phyloP scores from a whole-genome alignment of 2,888 invertebrate species.

The Strigamia maritima region DNA sequence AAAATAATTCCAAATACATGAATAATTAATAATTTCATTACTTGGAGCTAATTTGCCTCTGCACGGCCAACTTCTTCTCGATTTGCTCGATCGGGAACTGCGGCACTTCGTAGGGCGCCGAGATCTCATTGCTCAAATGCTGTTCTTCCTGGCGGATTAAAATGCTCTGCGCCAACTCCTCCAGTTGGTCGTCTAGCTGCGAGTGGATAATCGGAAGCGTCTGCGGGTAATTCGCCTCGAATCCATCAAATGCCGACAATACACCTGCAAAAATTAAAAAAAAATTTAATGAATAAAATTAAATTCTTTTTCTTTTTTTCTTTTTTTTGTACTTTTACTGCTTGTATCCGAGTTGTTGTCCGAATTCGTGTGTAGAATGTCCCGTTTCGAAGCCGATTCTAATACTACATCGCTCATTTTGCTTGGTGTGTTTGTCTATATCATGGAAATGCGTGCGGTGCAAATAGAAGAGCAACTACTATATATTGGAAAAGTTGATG shows the following conservation, averaged over 20 bases:
- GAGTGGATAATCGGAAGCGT: constrained; percentile 46
- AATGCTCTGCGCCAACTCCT: constrained; percentile 54
- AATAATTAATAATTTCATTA: constrained; percentile 50
- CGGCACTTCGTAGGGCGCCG: constrained; percentile 94
- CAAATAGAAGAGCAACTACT: no score
- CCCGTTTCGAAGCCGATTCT: not conserved
- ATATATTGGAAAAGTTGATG: not conserved
- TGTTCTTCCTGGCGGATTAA: constrained; percentile 41
- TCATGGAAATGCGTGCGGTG: no score
- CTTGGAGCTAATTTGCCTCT: constrained; percentile 83
- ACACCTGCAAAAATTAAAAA: not conserved
- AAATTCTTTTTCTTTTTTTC: not conserved
- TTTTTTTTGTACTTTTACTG: not conserved
- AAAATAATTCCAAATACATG: no score
- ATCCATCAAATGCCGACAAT: not conserved
- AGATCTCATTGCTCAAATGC: constrained; percentile 67
- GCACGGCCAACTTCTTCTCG: constrained; percentile 85
- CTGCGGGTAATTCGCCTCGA: not conserved
- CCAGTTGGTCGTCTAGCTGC: constrained; percentile 46
- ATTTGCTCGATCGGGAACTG: constrained; percentile 98
- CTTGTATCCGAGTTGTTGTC: not conserved
- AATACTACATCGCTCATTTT: not conserved
- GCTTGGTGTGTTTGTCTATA: not conserved
- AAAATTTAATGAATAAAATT: not conserved
- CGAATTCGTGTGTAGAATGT: not conserved